Evolutionary conservation across 1,140 invertebrate species (phyloP), one percentile per base, ranked within the genome.

Genomic region (Cecropterus lyciades): DNA sequence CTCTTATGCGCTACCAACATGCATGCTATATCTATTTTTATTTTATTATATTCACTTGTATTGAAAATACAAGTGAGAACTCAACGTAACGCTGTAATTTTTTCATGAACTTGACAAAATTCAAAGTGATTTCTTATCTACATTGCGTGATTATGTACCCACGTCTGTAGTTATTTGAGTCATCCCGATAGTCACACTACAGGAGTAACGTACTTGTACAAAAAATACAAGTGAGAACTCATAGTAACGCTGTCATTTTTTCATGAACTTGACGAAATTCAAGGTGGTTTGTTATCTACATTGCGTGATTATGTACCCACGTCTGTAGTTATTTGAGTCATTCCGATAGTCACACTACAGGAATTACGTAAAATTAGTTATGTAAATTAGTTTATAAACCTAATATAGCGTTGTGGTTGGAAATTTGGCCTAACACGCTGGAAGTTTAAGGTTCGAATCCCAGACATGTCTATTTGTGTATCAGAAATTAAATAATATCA

Each of bases 221-320:
- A n/a, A n/a, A n/a, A n/a, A n/a, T n/a, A n/a, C 20, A 13, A 0
- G 0, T 3, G 14, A 33, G 37, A 60, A 37, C 15, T 30, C 24
- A 45, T 68, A 56, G 53, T 56, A 55, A 42, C 24, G 57, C 45
- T 33, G 45, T 53, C 24, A 20, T 43, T 43, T 66, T 67, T 16
- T 71, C 72, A 69, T 77, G 80, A 83, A 83, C 78, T 83, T 83
- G 80, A 70, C 64, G 20, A 69, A 67, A 69, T 67, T 77, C 80
- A 80, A 83, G 77, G 80, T 75, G 56, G 15, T 15, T 63, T 43
- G 52, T 71, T 70, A 71, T 71, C 62, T n/a, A n/a, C n/a, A 40
- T 60, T 53, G 63, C 49, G 60, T 64, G 53, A 59, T 46, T 16
- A 67, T 53, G 16, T 48, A 48, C 42, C 13, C 17, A 27, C 42